Percentiles rank a stretch among this genome's conserved stretches.
Conservation (phyloP, 2,888 invertebrate genomes). For the Nyleta sp. region DNA sequence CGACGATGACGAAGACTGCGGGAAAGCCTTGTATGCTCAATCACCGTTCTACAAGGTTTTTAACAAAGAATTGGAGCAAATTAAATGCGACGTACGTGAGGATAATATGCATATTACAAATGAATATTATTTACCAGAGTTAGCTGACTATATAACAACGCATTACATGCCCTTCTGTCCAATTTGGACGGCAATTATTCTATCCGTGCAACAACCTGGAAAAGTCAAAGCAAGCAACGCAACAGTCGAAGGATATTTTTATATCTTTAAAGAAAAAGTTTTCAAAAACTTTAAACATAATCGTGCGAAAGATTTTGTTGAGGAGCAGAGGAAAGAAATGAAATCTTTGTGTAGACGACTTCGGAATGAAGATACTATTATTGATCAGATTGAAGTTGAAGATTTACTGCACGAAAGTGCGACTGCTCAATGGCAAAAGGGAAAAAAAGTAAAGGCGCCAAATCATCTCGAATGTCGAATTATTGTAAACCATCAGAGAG, state of each 20-base stretch:
- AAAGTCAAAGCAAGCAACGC: slow-evolving; percentile 15
- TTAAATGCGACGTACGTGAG: neutral
- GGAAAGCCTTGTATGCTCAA: slow-evolving; percentile 15
- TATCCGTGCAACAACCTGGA: neutral
- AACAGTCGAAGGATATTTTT: slow-evolving; percentile 14
- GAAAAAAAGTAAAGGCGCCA: slow-evolving; percentile 5
- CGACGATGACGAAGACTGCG: neutral
- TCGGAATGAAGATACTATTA: neutral
- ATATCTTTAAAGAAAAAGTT: slow-evolving; percentile 3
- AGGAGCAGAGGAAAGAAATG: slow-evolving; percentile 1
- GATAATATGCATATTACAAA: slow-evolving; percentile 5
- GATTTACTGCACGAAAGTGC: slow-evolving; percentile 9
- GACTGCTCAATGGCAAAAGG: slow-evolving; percentile 12
- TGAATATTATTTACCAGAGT: slow-evolving; percentile 4
- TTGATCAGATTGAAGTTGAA: neutral
- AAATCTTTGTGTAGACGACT: neutral
- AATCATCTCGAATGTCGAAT: slow-evolving; percentile 20
- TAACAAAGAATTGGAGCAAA: neutral
- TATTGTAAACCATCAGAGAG: neutral
- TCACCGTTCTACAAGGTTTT: slow-evolving; percentile 14
- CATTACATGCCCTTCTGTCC: slow-evolving; percentile 10
- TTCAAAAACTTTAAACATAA: slow-evolving; percentile 14
- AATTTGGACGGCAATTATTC: slow-evolving; percentile 18
- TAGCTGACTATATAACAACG: neutral
- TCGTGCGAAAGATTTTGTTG: slow-evolving; percentile 13